Evolutionary conservation across 2,113 vertebrate genomes (phyloP).

Genomic region (Mustelus asterias): DNA sequence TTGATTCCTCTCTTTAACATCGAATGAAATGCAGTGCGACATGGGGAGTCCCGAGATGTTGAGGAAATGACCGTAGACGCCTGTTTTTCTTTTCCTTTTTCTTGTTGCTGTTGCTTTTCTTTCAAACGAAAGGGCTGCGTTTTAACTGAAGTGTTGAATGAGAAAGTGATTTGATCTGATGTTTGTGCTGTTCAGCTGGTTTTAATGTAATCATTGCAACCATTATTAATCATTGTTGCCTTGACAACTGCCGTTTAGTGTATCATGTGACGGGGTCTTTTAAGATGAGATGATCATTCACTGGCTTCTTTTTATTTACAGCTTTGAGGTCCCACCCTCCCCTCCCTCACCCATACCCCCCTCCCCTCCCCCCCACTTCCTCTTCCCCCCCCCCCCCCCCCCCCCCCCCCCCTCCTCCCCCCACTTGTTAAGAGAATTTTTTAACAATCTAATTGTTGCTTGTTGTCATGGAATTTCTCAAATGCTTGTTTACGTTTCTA

Average conservation of each 20-base stretch:
- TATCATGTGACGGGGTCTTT: constrained; percentile 6
- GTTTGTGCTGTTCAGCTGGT: not conserved
- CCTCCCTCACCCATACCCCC: no score
- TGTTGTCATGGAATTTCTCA: constrained; percentile 63
- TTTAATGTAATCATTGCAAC: not conserved
- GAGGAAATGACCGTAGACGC: not conserved
- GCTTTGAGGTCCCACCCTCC: not conserved
- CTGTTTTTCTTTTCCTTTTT: no score
- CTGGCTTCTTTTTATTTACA: constrained; percentile 33
- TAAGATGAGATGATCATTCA: not conserved
- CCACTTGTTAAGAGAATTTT: not conserved
- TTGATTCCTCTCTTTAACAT: not conserved
- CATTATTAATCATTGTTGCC: constrained; percentile 27
- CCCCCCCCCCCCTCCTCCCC: not conserved
- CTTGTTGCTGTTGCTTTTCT: no score
- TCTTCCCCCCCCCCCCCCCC: no score
- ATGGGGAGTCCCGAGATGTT: not conserved
- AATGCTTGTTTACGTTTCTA: constrained; percentile 56
- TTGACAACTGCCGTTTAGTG: constrained; percentile 5
- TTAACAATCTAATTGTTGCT: constrained; percentile 42
- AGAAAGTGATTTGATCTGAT: not conserved
- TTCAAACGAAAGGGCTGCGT: not conserved
- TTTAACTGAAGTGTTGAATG: not conserved
- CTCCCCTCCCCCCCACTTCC: not conserved
- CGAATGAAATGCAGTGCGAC: not conserved